phyloP scores from a whole-genome alignment of 2,113 vertebrate genomes.

The Eclectus roratus region DNA sequence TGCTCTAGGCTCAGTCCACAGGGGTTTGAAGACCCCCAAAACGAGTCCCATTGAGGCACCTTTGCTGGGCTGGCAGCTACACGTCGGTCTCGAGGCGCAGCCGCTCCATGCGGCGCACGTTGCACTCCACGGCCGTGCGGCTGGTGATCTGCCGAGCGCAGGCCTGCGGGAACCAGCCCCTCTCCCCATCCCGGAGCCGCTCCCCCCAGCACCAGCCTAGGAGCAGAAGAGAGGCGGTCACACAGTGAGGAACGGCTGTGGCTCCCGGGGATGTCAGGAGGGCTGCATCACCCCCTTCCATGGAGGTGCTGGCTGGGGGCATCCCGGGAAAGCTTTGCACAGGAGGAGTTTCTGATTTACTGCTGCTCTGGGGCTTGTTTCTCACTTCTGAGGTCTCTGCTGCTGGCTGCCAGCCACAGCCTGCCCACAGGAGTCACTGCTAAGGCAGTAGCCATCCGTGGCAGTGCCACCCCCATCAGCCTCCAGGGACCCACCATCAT shows the following conservation, averaged over 20 bases:
- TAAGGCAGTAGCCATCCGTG: accelerated
- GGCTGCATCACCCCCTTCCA: accelerated
- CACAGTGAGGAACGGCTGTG: accelerated
- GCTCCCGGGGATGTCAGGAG: accelerated
- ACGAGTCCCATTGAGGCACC: accelerated
- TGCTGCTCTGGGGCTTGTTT: not conserved
- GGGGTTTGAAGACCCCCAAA: not conserved
- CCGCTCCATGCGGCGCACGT: slow-evolving; percentile 89
- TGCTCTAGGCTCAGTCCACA: accelerated
- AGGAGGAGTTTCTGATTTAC: not conserved
- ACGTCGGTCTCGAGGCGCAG: slow-evolving; percentile 86
- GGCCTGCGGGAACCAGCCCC: slow-evolving; percentile 89
- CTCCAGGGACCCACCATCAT: not conserved
- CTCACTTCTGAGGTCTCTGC: not conserved
- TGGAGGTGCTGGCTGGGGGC: accelerated
- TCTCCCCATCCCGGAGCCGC: slow-evolving; percentile 85
- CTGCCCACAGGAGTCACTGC: not conserved
- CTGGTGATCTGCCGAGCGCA: slow-evolving; percentile 86
- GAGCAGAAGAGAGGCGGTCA: accelerated
- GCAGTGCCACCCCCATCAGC: not conserved
- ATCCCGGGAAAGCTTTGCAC: not conserved
- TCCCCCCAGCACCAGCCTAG: slow-evolving; percentile 87
- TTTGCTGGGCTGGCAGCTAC: not conserved
- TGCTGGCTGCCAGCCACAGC: not conserved
- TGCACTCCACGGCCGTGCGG: slow-evolving; percentile 78